Evolutionary conservation across 2,888 invertebrate genomes (phyloP).

Genomic region (Harpalus rubripes): DNA sequence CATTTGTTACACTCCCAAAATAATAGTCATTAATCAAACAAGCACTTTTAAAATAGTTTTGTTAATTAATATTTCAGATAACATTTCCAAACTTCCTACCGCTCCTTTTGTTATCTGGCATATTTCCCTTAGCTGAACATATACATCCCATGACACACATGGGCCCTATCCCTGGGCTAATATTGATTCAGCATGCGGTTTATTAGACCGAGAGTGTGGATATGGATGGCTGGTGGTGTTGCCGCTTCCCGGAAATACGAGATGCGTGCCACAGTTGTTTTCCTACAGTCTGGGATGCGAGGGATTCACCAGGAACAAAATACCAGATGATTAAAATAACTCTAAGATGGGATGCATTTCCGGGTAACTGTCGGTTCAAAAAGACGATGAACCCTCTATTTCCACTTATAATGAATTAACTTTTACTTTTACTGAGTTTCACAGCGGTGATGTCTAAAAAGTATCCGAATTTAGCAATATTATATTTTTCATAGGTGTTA

Average conservation of each 20-base stretch:
- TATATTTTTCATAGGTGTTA: no score
- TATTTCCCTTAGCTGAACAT: slow-evolving; percentile 8
- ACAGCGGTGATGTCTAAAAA: no score
- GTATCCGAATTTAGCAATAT: no score
- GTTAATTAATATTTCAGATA: neutral
- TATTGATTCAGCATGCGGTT: slow-evolving; percentile 59
- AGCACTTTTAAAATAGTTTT: no score
- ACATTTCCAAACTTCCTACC: slow-evolving; percentile 6
- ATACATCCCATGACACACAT: slow-evolving; percentile 8
- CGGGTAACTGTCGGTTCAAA: no score
- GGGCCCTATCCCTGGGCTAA: slow-evolving; percentile 22
- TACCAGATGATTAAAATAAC: slow-evolving; percentile 16
- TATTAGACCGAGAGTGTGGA: slow-evolving; percentile 27
- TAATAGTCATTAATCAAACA: no score
- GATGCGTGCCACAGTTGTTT: neutral
- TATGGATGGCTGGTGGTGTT: slow-evolving; percentile 11
- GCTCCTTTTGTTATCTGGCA: slow-evolving; percentile 5
- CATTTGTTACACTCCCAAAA: no score
- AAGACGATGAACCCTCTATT: no score
- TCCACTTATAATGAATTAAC: no score
- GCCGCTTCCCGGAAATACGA: slow-evolving; percentile 55
- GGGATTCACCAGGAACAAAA: neutral
- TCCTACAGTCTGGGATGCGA: slow-evolving; percentile 5
- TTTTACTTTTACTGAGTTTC: no score
- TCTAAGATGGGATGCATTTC: neutral